phyloP scores from a whole-genome alignment of 2,797 vertebrate genomes.

The Meda fulgida region DNA sequence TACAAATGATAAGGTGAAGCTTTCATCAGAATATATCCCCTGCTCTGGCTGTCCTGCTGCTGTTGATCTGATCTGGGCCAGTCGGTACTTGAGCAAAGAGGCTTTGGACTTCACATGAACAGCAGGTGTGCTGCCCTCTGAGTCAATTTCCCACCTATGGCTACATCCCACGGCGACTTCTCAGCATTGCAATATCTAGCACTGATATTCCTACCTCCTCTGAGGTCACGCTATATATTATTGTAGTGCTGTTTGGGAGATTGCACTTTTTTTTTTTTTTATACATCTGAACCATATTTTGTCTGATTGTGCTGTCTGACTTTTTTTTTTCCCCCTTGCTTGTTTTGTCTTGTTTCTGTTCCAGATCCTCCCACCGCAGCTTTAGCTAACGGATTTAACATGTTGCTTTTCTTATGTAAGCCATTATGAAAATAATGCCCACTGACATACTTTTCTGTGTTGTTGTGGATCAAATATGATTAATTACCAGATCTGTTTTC shows the following conservation, averaged over 20 bases:
- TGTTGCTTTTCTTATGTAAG: slow-evolving; percentile 29
- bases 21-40: slow-evolving; percentile 71
- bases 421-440: slow-evolving; percentile 26
- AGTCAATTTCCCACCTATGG: slow-evolving; percentile 65
- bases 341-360: slow-evolving; percentile 37
- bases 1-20: slow-evolving; percentile 33
- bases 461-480: slow-evolving; percentile 18
- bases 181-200: slow-evolving; percentile 59
- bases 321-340: background rate
- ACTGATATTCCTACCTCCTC: slow-evolving; percentile 61
- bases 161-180: slow-evolving; percentile 57
- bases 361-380: background rate
- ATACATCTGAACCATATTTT: slow-evolving; percentile 52
- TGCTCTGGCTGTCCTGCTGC: slow-evolving; percentile 50
- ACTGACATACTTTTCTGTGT: slow-evolving; percentile 3
- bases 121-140: slow-evolving; percentile 64
- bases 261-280: slow-evolving; percentile 27
- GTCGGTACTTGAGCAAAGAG: slow-evolving; percentile 62
- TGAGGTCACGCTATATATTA: slow-evolving; percentile 62
- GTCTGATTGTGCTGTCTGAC: slow-evolving; percentile 43
- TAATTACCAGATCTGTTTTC: slow-evolving; percentile 28
- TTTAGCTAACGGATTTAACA: slow-evolving; percentile 16
- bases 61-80: slow-evolving; percentile 62
- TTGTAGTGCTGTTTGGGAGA: slow-evolving; percentile 48
- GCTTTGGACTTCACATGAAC: slow-evolving; percentile 62